These are phyloP conservation scores for Solenopsis invicta DNA, from an alignment of 1,140 invertebrate genomes.

Conservation along the genomic window DNA sequence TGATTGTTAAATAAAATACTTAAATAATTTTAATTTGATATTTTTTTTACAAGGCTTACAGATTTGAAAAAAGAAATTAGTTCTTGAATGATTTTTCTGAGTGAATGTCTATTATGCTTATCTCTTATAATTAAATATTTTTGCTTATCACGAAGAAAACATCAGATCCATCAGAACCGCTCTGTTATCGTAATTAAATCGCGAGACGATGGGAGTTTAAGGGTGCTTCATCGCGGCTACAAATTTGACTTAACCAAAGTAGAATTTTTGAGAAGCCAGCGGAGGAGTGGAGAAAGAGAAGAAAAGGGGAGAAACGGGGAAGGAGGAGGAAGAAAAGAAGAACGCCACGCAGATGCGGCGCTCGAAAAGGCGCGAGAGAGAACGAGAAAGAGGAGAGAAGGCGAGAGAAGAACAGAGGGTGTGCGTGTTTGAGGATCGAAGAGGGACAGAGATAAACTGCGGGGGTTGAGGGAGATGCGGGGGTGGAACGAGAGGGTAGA, in stretches of 20 bases:
- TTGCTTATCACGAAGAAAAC: neutral
- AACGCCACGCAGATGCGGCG: constrained; percentile 25
- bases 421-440: constrained; percentile 54
- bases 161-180: neutral
- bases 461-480: constrained; percentile 7
- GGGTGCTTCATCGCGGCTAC: constrained; percentile 8
- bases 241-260: constrained; percentile 30
- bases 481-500: constrained; percentile 32
- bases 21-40: too few species aligned
- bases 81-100: neutral
- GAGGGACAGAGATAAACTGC: constrained; percentile 57
- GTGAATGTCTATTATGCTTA: neutral
- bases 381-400: constrained; percentile 15
- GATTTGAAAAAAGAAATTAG: neutral
- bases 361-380: constrained; percentile 37
- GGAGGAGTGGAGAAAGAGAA: constrained; percentile 6
- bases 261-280: constrained; percentile 52
- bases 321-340: neutral
- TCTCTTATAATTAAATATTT: neutral
- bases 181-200: constrained; percentile 12
- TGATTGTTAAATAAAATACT: too few species aligned
- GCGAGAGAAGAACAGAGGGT: constrained; percentile 25
- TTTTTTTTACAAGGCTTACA: neutral
- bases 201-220: constrained; percentile 26
- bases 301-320: constrained; percentile 42